A percentile compares a stretch with the other conserved stretches of the same genome.
Conservation (phyloP, 2,888 invertebrate genomes). For the Ornithoptera priamus region DNA sequence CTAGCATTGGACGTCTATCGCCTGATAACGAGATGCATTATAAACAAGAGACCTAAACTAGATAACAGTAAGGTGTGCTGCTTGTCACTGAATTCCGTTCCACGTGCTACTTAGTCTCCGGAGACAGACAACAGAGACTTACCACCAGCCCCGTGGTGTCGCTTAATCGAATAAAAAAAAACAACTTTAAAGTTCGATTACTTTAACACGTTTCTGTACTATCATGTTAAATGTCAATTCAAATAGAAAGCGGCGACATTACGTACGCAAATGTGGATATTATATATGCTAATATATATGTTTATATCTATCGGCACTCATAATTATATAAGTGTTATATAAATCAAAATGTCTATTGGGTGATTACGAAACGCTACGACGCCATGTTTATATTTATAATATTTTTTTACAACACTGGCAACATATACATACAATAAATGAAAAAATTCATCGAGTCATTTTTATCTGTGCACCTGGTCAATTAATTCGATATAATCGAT, state of each 20-base stretch:
- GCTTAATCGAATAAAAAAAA: no score
- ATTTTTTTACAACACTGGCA: background rate
- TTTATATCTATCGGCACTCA: conserved; percentile 13
- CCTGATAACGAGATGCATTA: no score
- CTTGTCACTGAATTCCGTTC: no score
- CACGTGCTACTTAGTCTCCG: no score
- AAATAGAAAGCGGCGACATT: conserved; percentile 24
- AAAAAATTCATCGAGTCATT: conserved; percentile 4
- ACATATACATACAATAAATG: background rate
- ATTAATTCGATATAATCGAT: conserved; percentile 3
- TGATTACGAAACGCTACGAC: conserved; percentile 13
- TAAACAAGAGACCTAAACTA: no score
- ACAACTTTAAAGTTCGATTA: no score
- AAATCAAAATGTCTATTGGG: conserved; percentile 20
- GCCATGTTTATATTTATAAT: conserved; percentile 5
- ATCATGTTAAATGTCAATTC: conserved; percentile 23
- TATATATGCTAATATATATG: conserved; percentile 20
- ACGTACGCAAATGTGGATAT: conserved; percentile 11
- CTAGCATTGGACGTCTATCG: no score
- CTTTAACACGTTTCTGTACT: background rate
- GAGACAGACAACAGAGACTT: no score
- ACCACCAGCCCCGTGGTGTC: no score
- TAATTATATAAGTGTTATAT: conserved; percentile 19
- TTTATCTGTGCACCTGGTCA: conserved; percentile 17
- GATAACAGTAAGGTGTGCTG: no score